Evolutionary conservation across 2,113 vertebrate genomes (phyloP).

Genomic region (Psilopsiagon aymara): DNA sequence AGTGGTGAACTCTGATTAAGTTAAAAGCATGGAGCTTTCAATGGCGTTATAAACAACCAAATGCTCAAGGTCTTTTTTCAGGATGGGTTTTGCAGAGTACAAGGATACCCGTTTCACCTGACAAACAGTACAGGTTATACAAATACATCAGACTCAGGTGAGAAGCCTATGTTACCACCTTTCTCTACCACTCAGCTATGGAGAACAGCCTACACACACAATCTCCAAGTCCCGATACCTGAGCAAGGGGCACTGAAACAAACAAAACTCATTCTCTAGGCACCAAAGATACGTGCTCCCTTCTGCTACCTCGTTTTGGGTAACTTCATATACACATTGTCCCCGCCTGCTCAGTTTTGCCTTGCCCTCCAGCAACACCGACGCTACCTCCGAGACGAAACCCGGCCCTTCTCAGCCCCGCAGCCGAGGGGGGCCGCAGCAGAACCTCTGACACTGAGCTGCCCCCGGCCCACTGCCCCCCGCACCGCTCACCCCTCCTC

Average conservation of each 20-base stretch:
- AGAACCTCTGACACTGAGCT: not conserved
- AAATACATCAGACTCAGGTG: rapidly evolving
- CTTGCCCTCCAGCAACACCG: not conserved
- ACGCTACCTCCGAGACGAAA: not conserved
- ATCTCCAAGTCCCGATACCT: rapidly evolving
- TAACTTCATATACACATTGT: rapidly evolving
- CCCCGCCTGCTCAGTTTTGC: rapidly evolving
- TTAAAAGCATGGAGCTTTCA: not conserved
- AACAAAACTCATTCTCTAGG: not conserved
- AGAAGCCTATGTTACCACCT: rapidly evolving
- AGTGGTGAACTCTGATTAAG: rapidly evolving
- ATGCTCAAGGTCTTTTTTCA: not conserved
- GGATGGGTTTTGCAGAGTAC: not conserved
- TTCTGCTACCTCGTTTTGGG: rapidly evolving
- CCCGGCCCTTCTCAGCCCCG: not conserved
- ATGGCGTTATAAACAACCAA: rapidly evolving
- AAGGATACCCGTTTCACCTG: not conserved
- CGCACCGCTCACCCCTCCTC: constrained; percentile 74
- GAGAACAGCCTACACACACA: not conserved
- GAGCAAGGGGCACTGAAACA: not conserved
- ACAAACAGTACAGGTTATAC: rapidly evolving
- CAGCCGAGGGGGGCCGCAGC: not conserved
- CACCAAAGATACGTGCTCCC: rapidly evolving
- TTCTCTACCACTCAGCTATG: rapidly evolving
- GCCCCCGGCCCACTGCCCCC: not conserved